A percentile compares a stretch with the other conserved stretches of the same genome.
These are phyloP conservation scores for Lacerta bilineata DNA, from an alignment of 2,797 vertebrate species.

Conservation along the genomic window DNA sequence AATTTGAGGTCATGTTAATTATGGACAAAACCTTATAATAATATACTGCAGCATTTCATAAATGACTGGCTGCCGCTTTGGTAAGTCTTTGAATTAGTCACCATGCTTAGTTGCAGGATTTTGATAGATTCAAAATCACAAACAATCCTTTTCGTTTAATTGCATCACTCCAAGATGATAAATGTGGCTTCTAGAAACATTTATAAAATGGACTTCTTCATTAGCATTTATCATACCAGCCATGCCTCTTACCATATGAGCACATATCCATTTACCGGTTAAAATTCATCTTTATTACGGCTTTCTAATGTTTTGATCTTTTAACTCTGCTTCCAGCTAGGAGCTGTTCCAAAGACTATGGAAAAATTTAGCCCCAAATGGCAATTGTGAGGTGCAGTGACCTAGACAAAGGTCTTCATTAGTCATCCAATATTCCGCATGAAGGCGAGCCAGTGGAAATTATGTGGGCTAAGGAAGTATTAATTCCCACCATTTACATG, in stretches of 20 bases:
- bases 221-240: slow-evolving; percentile 59
- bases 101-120: slow-evolving; percentile 43
- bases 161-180: slow-evolving; percentile 48
- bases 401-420: slow-evolving; percentile 8
- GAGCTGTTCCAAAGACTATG: slow-evolving; percentile 33
- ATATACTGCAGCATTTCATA: slow-evolving; percentile 42
- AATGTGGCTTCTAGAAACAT: slow-evolving; percentile 47
- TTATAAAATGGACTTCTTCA: slow-evolving; percentile 49
- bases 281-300: slow-evolving; percentile 55
- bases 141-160: slow-evolving; percentile 53
- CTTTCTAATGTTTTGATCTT: slow-evolving; percentile 51
- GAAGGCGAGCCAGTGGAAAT: background rate
- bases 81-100: slow-evolving; percentile 39
- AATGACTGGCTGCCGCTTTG: slow-evolving; percentile 35
- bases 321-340: slow-evolving; percentile 28
- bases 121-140: slow-evolving; percentile 54
- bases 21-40: slow-evolving; percentile 48
- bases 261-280: slow-evolving; percentile 28
- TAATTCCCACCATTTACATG: background rate
- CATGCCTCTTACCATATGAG: slow-evolving; percentile 44
- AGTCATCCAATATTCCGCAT: slow-evolving; percentile 26
- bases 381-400: background rate
- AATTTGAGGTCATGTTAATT: slow-evolving; percentile 55
- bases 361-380: slow-evolving; percentile 26
- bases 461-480: background rate